Evolutionary conservation across 2,888 invertebrate genomes (phyloP).

Genomic region (Caenorhabditis sinica): DNA sequence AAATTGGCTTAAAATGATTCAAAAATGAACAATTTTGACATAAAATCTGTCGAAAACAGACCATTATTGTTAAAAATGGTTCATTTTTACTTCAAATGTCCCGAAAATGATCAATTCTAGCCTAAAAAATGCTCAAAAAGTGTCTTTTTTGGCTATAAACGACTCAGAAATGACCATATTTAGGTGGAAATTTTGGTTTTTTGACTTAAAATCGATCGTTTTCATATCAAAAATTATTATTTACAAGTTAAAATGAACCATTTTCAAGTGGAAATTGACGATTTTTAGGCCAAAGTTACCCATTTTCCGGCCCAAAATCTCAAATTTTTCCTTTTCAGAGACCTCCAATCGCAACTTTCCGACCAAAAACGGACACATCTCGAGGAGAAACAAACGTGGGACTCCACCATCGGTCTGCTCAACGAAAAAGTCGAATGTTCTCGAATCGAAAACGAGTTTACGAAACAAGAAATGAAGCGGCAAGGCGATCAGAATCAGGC

Average conservation of each 20-base stretch:
- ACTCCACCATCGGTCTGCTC: conserved; percentile 63
- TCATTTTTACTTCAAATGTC: too few species aligned
- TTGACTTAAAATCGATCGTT: background rate
- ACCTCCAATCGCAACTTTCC: conserved; percentile 57
- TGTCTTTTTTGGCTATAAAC: too few species aligned
- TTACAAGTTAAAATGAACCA: background rate
- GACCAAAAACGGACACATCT: conserved; percentile 59
- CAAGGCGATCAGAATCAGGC: conserved; percentile 62
- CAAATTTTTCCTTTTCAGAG: conserved; percentile 32
- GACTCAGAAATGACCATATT: too few species aligned
- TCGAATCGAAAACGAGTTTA: conserved; percentile 72
- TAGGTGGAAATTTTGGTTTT: too few species aligned
- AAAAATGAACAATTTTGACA: background rate
- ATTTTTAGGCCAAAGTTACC: background rate
- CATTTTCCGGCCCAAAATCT: background rate
- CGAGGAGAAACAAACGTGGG: conserved; percentile 71
- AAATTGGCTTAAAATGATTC: background rate
- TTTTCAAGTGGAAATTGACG: background rate
- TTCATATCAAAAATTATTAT: too few species aligned
- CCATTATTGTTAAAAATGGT: too few species aligned
- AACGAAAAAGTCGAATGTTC: conserved; percentile 76
- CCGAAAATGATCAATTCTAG: too few species aligned
- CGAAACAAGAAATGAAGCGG: conserved; percentile 72
- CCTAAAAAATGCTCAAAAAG: too few species aligned
- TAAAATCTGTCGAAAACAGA: background rate